Evolutionary conservation across 2,888 invertebrate genomes (phyloP).

Genomic region (Argyresthia albistria): DNA sequence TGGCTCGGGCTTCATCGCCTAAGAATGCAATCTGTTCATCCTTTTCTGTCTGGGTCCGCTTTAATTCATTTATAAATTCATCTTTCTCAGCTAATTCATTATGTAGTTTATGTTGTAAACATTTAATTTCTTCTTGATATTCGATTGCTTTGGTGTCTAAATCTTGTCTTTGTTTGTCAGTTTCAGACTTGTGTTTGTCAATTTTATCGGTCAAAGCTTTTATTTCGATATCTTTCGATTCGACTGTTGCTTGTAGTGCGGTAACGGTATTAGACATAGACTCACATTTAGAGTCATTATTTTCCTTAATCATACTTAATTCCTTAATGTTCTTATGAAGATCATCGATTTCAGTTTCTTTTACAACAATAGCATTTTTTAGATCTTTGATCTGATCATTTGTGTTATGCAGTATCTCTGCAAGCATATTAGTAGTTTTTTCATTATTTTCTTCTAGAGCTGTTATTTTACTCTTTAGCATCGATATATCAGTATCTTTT

Average conservation of each 20-base stretch:
- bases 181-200: slow-evolving; percentile 32
- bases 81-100: slow-evolving; percentile 39
- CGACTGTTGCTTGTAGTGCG: not conserved
- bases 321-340: slow-evolving; percentile 17
- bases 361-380: not conserved
- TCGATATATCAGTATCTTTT: too few relatives aligned
- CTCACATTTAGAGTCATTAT: slow-evolving; percentile 21
- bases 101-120: slow-evolving; percentile 51
- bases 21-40: slow-evolving; percentile 39
- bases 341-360: slow-evolving; percentile 17
- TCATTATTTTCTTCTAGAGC: slow-evolving; percentile 15
- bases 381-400: not conserved
- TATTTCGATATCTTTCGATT: slow-evolving; percentile 22
- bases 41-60: slow-evolving; percentile 37
- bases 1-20: slow-evolving; percentile 47
- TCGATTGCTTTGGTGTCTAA: slow-evolving; percentile 45
- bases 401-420: not conserved
- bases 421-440: slow-evolving; percentile 10
- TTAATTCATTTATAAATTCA: slow-evolving; percentile 37
- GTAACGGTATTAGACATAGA: slow-evolving; percentile 11
- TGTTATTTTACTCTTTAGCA: slow-evolving; percentile 16
- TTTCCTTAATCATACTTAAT: slow-evolving; percentile 22
- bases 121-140: slow-evolving; percentile 37
- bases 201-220: slow-evolving; percentile 20
- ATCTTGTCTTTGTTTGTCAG: slow-evolving; percentile 44